Evolutionary conservation across 2,888 invertebrate species (phyloP).

Genomic region (Brachylomia viminalis): DNA sequence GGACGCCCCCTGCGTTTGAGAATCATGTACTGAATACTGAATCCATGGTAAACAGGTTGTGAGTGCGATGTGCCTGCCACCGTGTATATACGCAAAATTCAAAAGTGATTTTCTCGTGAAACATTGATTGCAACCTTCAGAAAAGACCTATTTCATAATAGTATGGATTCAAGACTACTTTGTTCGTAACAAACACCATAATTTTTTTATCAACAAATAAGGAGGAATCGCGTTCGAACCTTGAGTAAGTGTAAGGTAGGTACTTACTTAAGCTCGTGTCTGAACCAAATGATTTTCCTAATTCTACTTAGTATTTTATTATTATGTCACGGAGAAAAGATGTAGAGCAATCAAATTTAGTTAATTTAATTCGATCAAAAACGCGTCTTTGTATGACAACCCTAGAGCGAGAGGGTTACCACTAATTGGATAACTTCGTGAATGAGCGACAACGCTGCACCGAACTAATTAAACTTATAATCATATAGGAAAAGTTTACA

Average conservation of each 20-base stretch:
- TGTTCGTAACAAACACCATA: neutral
- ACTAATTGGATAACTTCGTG: slow-evolving; percentile 53
- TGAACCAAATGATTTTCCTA: neutral
- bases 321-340: neutral
- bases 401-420: neutral
- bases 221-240: neutral
- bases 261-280: neutral
- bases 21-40: too few relatives aligned
- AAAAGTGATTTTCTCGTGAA: neutral
- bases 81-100: neutral
- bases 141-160: neutral
- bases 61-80: too few relatives aligned
- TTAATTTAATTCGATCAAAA: neutral
- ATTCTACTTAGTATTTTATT: neutral
- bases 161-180: neutral
- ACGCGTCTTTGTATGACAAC: neutral
- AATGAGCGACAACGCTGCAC: slow-evolving; percentile 15
- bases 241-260: neutral
- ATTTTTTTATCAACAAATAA: neutral
- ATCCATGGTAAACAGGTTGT: too few relatives aligned
- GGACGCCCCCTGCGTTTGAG: too few relatives aligned
- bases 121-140: neutral
- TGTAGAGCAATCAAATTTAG: neutral
- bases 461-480: slow-evolving; percentile 40
- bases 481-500: slow-evolving; percentile 25